Base-by-base conservation (phyloP, 1,140 invertebrate genomes). In the Atopsyche davidsoni region DNA sequence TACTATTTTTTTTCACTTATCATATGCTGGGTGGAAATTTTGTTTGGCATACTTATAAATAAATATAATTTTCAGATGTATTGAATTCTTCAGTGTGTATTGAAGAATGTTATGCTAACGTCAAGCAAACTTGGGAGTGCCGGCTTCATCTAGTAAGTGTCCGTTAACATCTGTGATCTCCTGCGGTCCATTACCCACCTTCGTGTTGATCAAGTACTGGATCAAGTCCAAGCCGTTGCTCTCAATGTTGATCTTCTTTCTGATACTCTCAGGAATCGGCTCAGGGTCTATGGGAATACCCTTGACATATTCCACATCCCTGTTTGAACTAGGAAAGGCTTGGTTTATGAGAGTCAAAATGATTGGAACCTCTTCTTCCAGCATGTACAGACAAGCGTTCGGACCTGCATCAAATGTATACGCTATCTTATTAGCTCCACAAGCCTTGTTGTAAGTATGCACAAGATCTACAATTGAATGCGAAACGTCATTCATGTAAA, bases 351-450 rank as follows among this genome's bases (percentile, higher is more conserved):
- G 58, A 34, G 77, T 64, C 2, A 86, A 24, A 19, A 94, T 68
- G 63, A 76, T 70, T 2, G 81, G 66, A 1, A 96, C 80, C 71
- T 87, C 75, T 57, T 87, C 73, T 62, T 92, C 83, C 47, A 91
- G 65, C 14, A 95, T 67, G 73, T 89, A 98, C 0, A 98, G 64
- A 65, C 91, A 96, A 3, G 92, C 92, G 78, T 98, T 98, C 46
- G 94, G 90, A 9, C 96, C 96, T 51, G 95, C 95, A 81, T 98
- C 95, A 76, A 94, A 98, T 18, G 94, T 97, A 65, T 98, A 98
- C 3, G 92, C 91, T 2, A 89, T 86, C 66, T 81, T 86, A 18
- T 69, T 66, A 46, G 66, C 61, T 11, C 80, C 79, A 61, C 66
- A 72, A 18, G 73, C 62, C 17, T 79, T 70, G 69, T 98, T 98